Conservation (phyloP, 1,140 invertebrate genomes). For the Euwallacea similis region DNA sequence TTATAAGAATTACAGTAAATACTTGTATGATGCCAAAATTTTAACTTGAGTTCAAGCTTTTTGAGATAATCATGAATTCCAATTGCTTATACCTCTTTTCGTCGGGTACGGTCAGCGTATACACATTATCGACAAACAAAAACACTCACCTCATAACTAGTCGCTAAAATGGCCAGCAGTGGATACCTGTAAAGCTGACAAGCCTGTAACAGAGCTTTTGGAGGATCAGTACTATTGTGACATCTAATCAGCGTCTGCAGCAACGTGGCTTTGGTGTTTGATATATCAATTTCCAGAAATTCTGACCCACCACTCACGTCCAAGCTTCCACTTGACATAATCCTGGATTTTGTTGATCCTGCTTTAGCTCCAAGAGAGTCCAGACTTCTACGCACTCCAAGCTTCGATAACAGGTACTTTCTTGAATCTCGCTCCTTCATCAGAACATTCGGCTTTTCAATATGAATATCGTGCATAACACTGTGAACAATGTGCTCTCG, state of each 20-base stretch:
- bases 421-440: slow-evolving; percentile 48
- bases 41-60: too few species aligned
- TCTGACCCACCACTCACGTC: slow-evolving; percentile 48
- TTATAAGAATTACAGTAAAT: neutral
- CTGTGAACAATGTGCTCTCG: slow-evolving; percentile 60
- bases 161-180: slow-evolving; percentile 64
- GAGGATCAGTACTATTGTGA: slow-evolving; percentile 68
- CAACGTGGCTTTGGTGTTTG: slow-evolving; percentile 58
- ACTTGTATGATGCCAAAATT: neutral
- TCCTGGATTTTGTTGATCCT: slow-evolving; percentile 19
- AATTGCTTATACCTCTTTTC: too few species aligned
- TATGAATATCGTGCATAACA: slow-evolving; percentile 55
- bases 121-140: neutral
- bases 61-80: too few species aligned
- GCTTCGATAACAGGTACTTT: slow-evolving; percentile 48
- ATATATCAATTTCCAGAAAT: slow-evolving; percentile 47
- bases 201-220: slow-evolving; percentile 61
- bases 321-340: slow-evolving; percentile 49
- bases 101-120: too few species aligned
- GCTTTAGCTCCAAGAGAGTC: slow-evolving; percentile 25
- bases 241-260: slow-evolving; percentile 65
- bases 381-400: slow-evolving; percentile 46
- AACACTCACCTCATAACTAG: slow-evolving; percentile 66
- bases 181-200: slow-evolving; percentile 60
- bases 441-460: slow-evolving; percentile 49